Base-by-base conservation (phyloP, 2,113 vertebrate species). In the Acrocephalus kingi region DNA sequence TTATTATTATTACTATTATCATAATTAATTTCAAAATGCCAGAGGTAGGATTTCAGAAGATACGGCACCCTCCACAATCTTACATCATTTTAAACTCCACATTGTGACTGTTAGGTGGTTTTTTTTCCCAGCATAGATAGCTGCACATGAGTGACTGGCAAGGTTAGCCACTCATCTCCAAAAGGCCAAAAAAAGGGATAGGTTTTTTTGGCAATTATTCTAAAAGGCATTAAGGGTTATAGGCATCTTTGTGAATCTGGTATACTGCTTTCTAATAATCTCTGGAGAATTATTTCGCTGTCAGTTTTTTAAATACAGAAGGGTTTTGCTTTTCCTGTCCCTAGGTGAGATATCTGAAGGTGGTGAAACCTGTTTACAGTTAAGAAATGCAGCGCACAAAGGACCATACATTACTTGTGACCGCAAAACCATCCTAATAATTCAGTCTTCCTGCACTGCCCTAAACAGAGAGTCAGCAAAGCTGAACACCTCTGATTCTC, bases 21-120 rank as follows among this genome's bases (percentile, higher is more conserved):
- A 62, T 89, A 27, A 93, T 94, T 93, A 66, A 69, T 93, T 90
- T 90, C 31, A 88, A 91, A 91, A 83, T 91, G 84, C 84, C 3
- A 0, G 89, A 91, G 78, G 89, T 94, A 54, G 22, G 43, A 84
- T 83, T 61, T 82, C 58, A 61, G 46, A 90, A 87, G 59, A 90
- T 90, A 84, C 6, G 58, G 17, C 48, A 75, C 87, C 41, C 52
- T 84, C 20, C 66, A 37, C 61, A 84, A 31, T 89, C 49, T 27
- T 33, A 1, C 16, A n/a, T 46, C 0, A 63, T 69, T 91, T 89
- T 79, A 84, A 89, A 84, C 31, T 13, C 20, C 37, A 31, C 49
- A 21, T 81, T 78, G 39, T 89, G 39, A 63, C 11, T 77, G 10
- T 27, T 68, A 27, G 19, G 10, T 6, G 3, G 7, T 10, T 2